These are phyloP conservation scores for Setophaga coronata DNA, from an alignment of 2,113 vertebrate species.

Conservation along the genomic window DNA sequence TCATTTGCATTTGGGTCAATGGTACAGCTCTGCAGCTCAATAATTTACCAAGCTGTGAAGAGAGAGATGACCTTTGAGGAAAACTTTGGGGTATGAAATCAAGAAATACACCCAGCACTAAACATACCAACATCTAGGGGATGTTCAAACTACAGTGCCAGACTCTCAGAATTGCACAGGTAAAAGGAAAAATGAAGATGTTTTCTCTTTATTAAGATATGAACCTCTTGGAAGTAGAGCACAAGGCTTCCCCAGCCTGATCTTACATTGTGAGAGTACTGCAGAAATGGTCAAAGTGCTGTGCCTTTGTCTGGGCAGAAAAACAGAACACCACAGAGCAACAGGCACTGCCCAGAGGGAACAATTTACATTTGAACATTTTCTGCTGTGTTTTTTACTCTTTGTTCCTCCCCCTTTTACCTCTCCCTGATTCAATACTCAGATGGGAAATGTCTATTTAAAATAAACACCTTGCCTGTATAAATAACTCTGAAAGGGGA, in stretches of 20 bases:
- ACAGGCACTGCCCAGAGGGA: not conserved
- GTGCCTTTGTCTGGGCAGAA: not conserved
- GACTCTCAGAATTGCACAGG: not conserved
- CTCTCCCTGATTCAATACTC: not conserved
- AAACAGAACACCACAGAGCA: not conserved
- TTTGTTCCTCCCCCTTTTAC: not conserved
- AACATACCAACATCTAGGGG: not conserved
- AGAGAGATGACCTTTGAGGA: not conserved
- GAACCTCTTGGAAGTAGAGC: not conserved
- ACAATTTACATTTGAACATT: not conserved
- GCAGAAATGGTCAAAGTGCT: not conserved
- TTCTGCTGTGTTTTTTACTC: not conserved
- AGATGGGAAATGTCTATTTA: not conserved
- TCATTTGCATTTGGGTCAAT: not conserved
- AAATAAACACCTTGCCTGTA: not conserved
- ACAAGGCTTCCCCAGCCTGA: fast-evolving
- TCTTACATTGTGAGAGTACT: not conserved
- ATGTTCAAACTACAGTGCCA: not conserved
- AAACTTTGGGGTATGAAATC: not conserved
- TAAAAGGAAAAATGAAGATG: not conserved
- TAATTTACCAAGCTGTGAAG: not conserved
- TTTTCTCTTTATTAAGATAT: not conserved
- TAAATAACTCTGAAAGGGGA: not conserved
- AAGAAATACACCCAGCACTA: not conserved
- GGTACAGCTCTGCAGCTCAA: not conserved